Conservation (phyloP, 2,797 vertebrate species). For the Xenentodon cancila region DNA sequence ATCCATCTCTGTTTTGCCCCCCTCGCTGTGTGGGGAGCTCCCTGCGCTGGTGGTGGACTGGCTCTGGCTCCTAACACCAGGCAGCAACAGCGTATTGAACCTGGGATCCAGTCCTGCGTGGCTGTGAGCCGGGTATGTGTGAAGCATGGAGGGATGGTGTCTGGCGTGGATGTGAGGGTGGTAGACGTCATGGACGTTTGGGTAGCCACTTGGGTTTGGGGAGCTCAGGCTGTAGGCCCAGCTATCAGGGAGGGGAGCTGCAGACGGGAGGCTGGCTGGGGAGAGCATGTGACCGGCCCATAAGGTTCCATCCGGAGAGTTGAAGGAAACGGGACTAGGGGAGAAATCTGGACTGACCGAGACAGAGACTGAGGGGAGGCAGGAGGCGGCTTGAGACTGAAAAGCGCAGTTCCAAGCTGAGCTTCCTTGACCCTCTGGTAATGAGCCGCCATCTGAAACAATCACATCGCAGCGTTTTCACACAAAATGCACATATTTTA, state of each 20-base stretch:
- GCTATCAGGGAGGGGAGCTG: slow-evolving; percentile 85
- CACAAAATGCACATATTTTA: background rate
- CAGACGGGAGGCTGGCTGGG: slow-evolving; percentile 85
- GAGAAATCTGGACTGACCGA: slow-evolving; percentile 91
- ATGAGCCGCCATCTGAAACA: slow-evolving; percentile 85
- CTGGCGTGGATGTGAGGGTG: slow-evolving; percentile 84
- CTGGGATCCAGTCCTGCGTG: slow-evolving; percentile 85
- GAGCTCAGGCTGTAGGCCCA: slow-evolving; percentile 93
- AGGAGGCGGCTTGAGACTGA: slow-evolving; percentile 85
- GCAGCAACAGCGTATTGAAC: slow-evolving; percentile 91
- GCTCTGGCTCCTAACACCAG: slow-evolving; percentile 80
- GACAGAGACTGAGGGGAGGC: slow-evolving; percentile 84
- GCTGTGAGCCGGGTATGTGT: slow-evolving; percentile 83
- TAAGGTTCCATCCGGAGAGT: slow-evolving; percentile 83
- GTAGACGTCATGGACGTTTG: slow-evolving; percentile 92
- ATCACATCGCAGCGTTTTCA: slow-evolving; percentile 11
- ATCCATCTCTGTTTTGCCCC: slow-evolving; percentile 87
- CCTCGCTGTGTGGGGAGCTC: slow-evolving; percentile 84
- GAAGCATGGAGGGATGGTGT: slow-evolving; percentile 86
- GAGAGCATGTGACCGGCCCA: slow-evolving; percentile 91
- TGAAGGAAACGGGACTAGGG: slow-evolving; percentile 85
- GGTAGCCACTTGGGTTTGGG: slow-evolving; percentile 88
- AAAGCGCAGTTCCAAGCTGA: slow-evolving; percentile 91
- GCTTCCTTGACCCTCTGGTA: slow-evolving; percentile 85
- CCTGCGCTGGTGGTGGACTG: slow-evolving; percentile 83